These are phyloP conservation scores for Coptodon bakossiorum DNA, from an alignment of 2,113 vertebrate species.

Conservation along the genomic window DNA sequence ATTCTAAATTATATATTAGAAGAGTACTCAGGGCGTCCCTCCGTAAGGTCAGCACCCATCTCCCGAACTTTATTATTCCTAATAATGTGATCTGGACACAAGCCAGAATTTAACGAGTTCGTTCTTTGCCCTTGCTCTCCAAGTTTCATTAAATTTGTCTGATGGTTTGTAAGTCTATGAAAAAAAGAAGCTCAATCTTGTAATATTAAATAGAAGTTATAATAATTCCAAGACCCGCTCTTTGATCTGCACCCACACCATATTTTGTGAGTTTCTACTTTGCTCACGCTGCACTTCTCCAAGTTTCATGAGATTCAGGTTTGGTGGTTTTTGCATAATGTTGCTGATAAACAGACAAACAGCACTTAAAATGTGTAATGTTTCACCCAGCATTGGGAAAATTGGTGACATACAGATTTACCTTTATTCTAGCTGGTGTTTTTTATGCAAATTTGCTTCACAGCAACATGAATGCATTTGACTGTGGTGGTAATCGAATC, in stretches of 20 bases:
- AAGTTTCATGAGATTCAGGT: background rate
- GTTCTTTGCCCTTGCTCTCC: background rate
- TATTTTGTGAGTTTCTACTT: accelerated
- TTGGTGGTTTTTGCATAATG: background rate
- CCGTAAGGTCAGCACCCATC: background rate
- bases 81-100: background rate
- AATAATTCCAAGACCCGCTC: background rate
- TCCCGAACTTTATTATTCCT: background rate
- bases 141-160: background rate
- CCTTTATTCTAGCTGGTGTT: accelerated
- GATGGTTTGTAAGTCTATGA: background rate
- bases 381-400: background rate
- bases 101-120: background rate
- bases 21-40: background rate
- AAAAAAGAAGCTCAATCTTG: background rate
- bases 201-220: background rate
- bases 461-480: background rate
- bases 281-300: background rate
- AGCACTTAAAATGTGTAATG: background rate
- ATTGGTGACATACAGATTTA: background rate
- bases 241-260: background rate
- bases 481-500: background rate
- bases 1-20: background rate
- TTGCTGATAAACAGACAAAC: accelerated
- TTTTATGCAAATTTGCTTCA: background rate